A percentile compares a stretch with the other conserved stretches of the same genome.
These are phyloP conservation scores for Leptogaster cylindrica DNA, from an alignment of 2,888 invertebrate genomes.

Conservation along the genomic window DNA sequence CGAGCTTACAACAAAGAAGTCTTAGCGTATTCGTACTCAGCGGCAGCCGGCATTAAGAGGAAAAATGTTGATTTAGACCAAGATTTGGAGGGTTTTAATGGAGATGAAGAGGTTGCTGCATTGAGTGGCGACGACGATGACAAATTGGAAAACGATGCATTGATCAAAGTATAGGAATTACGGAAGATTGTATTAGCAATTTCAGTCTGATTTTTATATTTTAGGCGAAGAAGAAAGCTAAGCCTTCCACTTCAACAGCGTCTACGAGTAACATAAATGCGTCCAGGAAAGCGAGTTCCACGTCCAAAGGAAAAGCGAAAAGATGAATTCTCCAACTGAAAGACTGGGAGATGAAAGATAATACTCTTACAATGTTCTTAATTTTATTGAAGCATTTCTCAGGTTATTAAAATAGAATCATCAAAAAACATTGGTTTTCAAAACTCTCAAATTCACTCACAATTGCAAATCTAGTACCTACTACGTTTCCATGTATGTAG, in stretches of 20 bases:
- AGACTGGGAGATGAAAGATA: too few species aligned
- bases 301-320: constrained; percentile 18
- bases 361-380: too few species aligned
- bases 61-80: constrained; percentile 64
- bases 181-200: background rate
- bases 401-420: too few species aligned
- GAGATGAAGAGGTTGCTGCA: constrained; percentile 61
- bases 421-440: too few species aligned
- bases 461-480: too few species aligned
- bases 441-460: too few species aligned
- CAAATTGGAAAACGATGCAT: constrained; percentile 73
- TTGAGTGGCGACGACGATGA: constrained; percentile 65
- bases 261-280: constrained; percentile 40
- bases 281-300: constrained; percentile 2
- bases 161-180: constrained; percentile 68
- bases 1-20: constrained; percentile 88
- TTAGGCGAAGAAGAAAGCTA: constrained; percentile 56
- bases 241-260: constrained; percentile 51
- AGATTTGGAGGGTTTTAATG: constrained; percentile 57
- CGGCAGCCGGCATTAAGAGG: constrained; percentile 67
- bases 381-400: too few species aligned
- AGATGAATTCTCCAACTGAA: too few species aligned
- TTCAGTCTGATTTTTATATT: too few species aligned
- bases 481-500: too few species aligned
- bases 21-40: constrained; percentile 78